Conservation (phyloP, 1,140 invertebrate species). For the Zophobas atratus region DNA sequence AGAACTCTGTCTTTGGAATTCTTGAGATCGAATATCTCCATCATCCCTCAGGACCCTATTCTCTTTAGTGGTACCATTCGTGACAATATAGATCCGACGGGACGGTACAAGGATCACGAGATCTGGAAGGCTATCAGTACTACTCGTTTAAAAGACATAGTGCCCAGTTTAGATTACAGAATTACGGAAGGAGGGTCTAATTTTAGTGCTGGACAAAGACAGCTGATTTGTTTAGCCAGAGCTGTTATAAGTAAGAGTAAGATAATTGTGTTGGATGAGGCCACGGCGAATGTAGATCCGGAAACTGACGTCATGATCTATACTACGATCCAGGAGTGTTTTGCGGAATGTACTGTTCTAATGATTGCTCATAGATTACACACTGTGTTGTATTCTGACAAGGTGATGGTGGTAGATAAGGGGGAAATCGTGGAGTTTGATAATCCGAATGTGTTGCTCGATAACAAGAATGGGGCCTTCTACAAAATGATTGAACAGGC, state of each 20-base stretch:
- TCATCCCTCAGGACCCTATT: conserved; percentile 89
- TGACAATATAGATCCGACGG: conserved; percentile 89
- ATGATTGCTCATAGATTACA: conserved; percentile 88
- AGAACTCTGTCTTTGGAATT: conserved; percentile 77
- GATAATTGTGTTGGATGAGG: conserved; percentile 85
- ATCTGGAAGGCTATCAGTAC: conserved; percentile 87
- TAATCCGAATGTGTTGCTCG: conserved; percentile 77
- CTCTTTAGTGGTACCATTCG: conserved; percentile 86
- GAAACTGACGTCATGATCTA: conserved; percentile 80
- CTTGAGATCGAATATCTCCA: conserved; percentile 80
- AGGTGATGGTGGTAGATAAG: conserved; percentile 81
- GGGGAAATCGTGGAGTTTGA: conserved; percentile 80
- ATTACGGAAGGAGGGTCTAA: conserved; percentile 79
- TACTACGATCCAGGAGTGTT: conserved; percentile 78
- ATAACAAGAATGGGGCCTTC: conserved; percentile 76
- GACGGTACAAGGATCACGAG: conserved; percentile 79
- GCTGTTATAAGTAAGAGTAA: conserved; percentile 82
- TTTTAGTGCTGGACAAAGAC: conserved; percentile 84
- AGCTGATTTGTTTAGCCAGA: conserved; percentile 84
- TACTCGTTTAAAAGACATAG: conserved; percentile 74
- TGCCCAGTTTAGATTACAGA: conserved; percentile 58
- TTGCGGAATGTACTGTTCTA: conserved; percentile 81
- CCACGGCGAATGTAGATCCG: conserved; percentile 80
- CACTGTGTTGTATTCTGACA: conserved; percentile 86
- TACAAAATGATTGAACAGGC: conserved; percentile 80